Percentiles rank a stretch among this genome's conserved stretches.
These are phyloP conservation scores for Agonopterix heracliana DNA, from an alignment of 2,888 invertebrate species.

Conservation along the genomic window DNA sequence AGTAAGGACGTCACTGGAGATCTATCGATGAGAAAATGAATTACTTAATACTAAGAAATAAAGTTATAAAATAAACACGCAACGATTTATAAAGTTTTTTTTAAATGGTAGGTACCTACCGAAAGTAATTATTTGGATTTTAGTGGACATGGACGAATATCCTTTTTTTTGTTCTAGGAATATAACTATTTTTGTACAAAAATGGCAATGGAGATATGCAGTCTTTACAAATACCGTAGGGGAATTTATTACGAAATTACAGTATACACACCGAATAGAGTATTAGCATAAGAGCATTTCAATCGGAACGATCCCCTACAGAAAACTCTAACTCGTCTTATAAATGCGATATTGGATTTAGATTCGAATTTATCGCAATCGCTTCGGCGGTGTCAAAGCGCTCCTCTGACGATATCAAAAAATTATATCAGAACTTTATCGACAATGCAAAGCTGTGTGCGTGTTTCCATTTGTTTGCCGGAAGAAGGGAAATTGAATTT, in stretches of 20 bases:
- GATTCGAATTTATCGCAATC: constrained; percentile 60
- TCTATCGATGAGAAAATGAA: too few species aligned
- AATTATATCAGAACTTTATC: constrained; percentile 67
- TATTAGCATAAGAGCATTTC: constrained; percentile 41
- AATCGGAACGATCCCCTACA: constrained; percentile 38
- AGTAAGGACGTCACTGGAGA: too few species aligned
- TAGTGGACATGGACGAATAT: too few species aligned
- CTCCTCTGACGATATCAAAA: constrained; percentile 53
- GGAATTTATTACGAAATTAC: background rate
- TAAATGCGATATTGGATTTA: constrained; percentile 55
- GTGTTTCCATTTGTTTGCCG: constrained; percentile 19
- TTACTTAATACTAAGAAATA: too few species aligned
- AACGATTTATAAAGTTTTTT: too few species aligned
- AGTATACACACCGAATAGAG: background rate
- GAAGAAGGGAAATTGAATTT: background rate
- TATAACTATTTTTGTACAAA: too few species aligned
- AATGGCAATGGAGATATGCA: too few species aligned
- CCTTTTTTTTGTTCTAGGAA: too few species aligned
- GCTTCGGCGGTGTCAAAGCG: constrained; percentile 53
- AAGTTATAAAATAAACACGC: too few species aligned
- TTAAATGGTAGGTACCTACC: too few species aligned
- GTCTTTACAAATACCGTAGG: background rate
- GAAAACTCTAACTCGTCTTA: constrained; percentile 34
- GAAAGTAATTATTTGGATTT: too few species aligned
- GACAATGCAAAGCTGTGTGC: constrained; percentile 37